Base-by-base conservation (phyloP, 2,888 invertebrate genomes). In the Lycaena phlaeas region DNA sequence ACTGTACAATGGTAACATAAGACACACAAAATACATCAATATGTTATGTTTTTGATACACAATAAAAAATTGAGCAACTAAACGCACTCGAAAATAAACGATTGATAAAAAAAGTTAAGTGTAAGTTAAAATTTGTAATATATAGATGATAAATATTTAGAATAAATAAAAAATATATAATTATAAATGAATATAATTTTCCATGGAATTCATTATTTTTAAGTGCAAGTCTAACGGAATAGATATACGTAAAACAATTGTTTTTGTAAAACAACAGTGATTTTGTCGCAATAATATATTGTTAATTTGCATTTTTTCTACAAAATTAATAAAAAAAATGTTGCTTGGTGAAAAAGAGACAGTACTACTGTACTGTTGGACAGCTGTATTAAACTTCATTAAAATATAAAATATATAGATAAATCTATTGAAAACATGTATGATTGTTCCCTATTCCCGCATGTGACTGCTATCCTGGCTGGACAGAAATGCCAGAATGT, bases 321-420 rank as follows among this genome's bases (percentile, higher is more conserved):
- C 64, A 61, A 68, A 57, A 60, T 46, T 38, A 42, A 44, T 41
- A 40, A 42, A 47, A 50, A 22, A 34, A 50, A 56, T 55, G 53
- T 61, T 63, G 74, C 70, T 73, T 73, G 53, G 60, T 64, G 53
- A n/a, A n/a, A 63, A 52, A 57, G 72, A 72, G 71, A 75, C 68
- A 74, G 76, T 76, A 75, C n/a, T n/a, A n/a, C n/a, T n/a, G n/a
- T n/a, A n/a, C n/a, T n/a, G n/a, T 67, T 65, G 68, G 61, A 71
- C 74, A 77, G 65, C 72, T 84, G 79, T 82, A 78, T 76, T 79
- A 64, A 77, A 74, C 71, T 82, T 82, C 81, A 84, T 78, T 82
- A 76, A 82, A 84, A 79, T 81, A 82, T 82, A 76, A 82, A 84
- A 79, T 81, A 82, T 79, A 84, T 82, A 82, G 81, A 84, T 82